phyloP scores from a whole-genome alignment of 1,140 invertebrate species.

The Contarinia nasturtii region DNA sequence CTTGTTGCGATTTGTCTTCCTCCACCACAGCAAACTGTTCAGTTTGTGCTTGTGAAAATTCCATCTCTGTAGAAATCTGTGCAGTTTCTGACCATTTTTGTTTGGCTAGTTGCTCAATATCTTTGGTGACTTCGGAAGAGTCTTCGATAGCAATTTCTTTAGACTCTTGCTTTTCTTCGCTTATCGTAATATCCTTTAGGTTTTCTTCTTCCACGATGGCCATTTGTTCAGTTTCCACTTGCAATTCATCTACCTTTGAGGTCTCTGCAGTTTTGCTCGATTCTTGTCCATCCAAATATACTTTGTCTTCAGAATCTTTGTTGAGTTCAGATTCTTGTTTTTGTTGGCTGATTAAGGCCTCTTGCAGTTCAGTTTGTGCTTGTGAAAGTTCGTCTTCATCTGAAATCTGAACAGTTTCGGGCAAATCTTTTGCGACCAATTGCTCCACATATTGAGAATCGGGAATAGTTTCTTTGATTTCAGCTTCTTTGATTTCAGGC shows the following conservation, averaged over 20 bases:
- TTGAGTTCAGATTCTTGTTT: no score
- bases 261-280: no score
- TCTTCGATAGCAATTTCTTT: conserved; percentile 2
- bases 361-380: conserved; percentile 6
- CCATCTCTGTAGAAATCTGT: neutral
- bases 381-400: conserved; percentile 9
- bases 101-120: neutral
- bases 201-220: conserved; percentile 2
- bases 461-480: conserved; percentile 1
- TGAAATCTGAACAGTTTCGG: neutral
- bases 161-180: conserved; percentile 3
- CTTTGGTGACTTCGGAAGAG: conserved; percentile 2
- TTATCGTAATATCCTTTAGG: no score
- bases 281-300: no score
- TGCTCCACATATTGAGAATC: conserved; percentile 3
- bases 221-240: no score
- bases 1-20: no score
- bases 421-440: neutral
- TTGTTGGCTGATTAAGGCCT: no score
- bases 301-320: no score
- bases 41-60: neutral
- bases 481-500: no score
- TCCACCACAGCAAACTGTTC: no score
- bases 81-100: neutral
- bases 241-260: no score